Percentiles rank a stretch among this genome's conserved stretches.
Evolutionary conservation across 2,797 vertebrate genomes (phyloP).

Genomic region (Corythornis leucogaster): DNA sequence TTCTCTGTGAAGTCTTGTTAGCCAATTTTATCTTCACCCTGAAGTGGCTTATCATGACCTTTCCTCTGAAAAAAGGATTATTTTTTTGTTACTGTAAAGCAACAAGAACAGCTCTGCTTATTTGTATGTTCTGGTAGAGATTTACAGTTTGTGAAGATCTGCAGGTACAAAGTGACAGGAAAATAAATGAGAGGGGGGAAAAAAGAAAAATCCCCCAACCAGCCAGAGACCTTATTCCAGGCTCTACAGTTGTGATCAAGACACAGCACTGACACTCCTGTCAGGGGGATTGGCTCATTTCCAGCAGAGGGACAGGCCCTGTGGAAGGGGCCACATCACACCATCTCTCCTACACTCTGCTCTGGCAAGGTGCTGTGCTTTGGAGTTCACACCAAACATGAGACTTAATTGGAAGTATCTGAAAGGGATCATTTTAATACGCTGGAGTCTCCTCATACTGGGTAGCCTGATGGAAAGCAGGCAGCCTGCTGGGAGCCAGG

Average conservation of each 20-base stretch:
- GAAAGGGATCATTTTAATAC: not conserved
- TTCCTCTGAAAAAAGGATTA: not conserved
- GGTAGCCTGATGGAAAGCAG: accelerated
- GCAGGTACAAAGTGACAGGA: not conserved
- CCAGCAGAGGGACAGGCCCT: accelerated
- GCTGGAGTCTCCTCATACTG: accelerated
- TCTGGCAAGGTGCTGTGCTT: not conserved
- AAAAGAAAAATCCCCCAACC: not conserved
- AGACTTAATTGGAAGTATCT: not conserved
- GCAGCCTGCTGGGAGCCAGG: not conserved
- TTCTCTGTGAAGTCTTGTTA: not conserved
- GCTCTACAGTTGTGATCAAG: not conserved
- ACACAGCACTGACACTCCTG: accelerated
- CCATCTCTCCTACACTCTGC: too few species aligned
- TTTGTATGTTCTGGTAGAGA: not conserved
- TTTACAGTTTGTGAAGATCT: not conserved
- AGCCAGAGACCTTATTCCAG: not conserved
- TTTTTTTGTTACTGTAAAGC: not conserved
- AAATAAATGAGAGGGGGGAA: accelerated
- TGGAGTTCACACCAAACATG: not conserved
- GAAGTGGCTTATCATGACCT: not conserved
- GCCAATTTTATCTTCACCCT: not conserved
- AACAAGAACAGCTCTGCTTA: not conserved
- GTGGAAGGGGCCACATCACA: not conserved
- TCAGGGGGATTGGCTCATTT: too few species aligned